phyloP scores from a whole-genome alignment of 1,140 invertebrate genomes.

The Stegodyphus dumicola region DNA sequence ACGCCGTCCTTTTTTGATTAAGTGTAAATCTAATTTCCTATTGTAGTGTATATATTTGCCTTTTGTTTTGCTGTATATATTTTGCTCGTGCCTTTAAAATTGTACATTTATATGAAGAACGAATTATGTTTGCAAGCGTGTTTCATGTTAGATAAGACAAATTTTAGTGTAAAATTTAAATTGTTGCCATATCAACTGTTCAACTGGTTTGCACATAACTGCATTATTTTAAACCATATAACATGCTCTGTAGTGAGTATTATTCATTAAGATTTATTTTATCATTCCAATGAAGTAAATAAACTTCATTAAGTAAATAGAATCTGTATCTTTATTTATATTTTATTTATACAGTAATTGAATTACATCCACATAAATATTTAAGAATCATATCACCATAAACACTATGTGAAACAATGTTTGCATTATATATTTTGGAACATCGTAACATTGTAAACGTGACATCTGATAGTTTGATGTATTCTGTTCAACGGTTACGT shows the following conservation, averaged over 20 bases:
- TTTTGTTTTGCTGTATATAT: slow-evolving; percentile 42
- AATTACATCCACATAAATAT: too few species aligned
- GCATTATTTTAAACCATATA: slow-evolving; percentile 13
- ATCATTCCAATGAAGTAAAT: slow-evolving; percentile 46
- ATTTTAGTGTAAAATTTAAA: background rate
- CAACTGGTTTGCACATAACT: slow-evolving; percentile 25
- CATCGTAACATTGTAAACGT: too few species aligned
- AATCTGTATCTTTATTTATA: too few species aligned
- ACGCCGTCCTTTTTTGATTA: slow-evolving; percentile 30
- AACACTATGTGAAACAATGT: too few species aligned
- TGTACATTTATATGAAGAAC: slow-evolving; percentile 27
- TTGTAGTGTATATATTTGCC: slow-evolving; percentile 23
- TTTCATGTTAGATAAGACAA: background rate
- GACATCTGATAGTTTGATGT: too few species aligned
- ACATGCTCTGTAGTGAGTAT: slow-evolving; percentile 21
- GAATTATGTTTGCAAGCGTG: background rate
- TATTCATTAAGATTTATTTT: slow-evolving; percentile 31
- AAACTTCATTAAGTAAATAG: slow-evolving; percentile 10
- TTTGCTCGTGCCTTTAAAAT: slow-evolving; percentile 43
- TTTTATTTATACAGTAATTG: too few species aligned
- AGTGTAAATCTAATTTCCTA: slow-evolving; percentile 1
- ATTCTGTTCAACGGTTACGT: too few species aligned
- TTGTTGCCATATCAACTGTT: slow-evolving; percentile 55
- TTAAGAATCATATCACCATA: too few species aligned
- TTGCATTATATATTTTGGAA: too few species aligned